These are phyloP conservation scores for Atta colombica DNA, from an alignment of 1,140 invertebrate genomes.

Conservation along the genomic window DNA sequence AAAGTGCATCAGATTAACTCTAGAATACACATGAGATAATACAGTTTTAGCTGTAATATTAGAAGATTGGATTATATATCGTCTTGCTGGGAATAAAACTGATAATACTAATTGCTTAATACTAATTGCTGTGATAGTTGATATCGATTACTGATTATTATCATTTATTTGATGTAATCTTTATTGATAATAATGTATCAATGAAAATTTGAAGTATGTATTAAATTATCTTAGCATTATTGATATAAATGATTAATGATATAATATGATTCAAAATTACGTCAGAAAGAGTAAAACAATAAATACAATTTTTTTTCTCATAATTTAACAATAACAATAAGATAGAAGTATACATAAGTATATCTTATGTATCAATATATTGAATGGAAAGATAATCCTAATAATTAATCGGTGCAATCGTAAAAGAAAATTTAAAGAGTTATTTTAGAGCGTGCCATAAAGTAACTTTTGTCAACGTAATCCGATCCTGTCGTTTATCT, in stretches of 20 bases:
- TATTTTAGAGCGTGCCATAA: background rate
- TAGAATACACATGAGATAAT: background rate
- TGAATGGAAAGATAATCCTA: background rate
- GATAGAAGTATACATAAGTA: too few relatives aligned
- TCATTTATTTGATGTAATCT: background rate
- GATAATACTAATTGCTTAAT: background rate
- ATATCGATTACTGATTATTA: background rate
- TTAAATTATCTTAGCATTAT: background rate
- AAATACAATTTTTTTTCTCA: background rate
- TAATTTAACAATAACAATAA: background rate
- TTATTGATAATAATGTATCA: slow-evolving; percentile 3
- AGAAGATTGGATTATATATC: background rate
- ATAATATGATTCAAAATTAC: background rate
- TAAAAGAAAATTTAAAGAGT: background rate
- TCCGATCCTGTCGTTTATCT: slow-evolving; percentile 53
- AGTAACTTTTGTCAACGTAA: background rate
- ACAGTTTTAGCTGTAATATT: background rate
- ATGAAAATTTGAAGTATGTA: background rate
- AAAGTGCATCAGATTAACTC: background rate
- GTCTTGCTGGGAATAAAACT: background rate
- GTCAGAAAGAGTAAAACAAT: background rate
- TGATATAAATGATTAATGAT: background rate
- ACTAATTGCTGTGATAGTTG: background rate
- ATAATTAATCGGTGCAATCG: background rate
- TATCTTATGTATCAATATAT: background rate